These are phyloP conservation scores for Strigamia crassipes DNA, from an alignment of 2,888 invertebrate genomes.

Conservation along the genomic window DNA sequence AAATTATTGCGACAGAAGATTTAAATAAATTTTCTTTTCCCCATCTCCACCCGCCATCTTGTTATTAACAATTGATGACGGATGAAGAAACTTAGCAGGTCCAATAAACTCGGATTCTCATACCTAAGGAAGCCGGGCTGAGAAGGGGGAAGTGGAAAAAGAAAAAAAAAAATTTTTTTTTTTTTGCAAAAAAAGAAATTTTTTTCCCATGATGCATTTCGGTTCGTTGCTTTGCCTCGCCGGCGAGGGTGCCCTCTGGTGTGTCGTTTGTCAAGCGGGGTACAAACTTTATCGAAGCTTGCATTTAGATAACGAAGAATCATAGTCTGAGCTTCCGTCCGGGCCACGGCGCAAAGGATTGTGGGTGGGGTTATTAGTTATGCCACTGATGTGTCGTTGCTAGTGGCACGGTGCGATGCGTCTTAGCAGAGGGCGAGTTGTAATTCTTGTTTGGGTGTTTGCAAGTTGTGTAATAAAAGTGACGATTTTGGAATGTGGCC, in stretches of 20 bases:
- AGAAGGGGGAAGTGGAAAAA: not conserved
- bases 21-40: conserved; percentile 26
- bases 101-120: not conserved
- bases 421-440: not conserved
- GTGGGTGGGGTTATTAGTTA: conserved; percentile 31
- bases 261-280: conserved; percentile 32
- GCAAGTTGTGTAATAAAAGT: not conserved
- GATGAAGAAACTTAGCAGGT: conserved; percentile 22
- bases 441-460: conserved; percentile 4
- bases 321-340: conserved; percentile 28
- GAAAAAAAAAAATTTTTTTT: not conserved
- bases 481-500: conserved; percentile 4
- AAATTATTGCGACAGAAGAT: conserved; percentile 20
- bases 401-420: not conserved
- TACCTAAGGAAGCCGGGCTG: not conserved
- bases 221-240: not conserved
- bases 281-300: conserved; percentile 35
- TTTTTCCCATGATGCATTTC: not conserved
- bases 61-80: conserved; percentile 35
- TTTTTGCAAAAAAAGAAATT: not conserved
- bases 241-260: not conserved
- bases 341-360: not conserved
- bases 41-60: conserved; percentile 7
- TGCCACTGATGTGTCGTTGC: conserved; percentile 30
- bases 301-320: conserved; percentile 35